These are phyloP conservation scores for Aphaenogaster rudis DNA, from an alignment of 1,140 invertebrate genomes.

Conservation along the genomic window DNA sequence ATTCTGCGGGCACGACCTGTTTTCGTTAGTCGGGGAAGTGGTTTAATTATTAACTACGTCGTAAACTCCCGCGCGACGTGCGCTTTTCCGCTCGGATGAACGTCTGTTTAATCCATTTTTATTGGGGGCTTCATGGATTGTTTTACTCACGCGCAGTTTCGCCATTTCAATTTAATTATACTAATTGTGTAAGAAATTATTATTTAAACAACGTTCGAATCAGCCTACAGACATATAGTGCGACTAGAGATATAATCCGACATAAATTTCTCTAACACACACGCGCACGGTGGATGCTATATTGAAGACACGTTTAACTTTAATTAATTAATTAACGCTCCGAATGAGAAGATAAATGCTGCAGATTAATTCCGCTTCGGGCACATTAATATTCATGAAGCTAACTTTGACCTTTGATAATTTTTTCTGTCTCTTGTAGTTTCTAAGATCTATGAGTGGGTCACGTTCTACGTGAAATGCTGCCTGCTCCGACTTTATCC, in stretches of 20 bases:
- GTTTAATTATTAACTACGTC: conserved; percentile 77
- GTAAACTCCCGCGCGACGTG: conserved; percentile 55
- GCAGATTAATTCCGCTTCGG: conserved; percentile 8
- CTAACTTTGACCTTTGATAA: conserved; percentile 8
- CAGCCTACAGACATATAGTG: not conserved
- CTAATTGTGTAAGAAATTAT: not conserved
- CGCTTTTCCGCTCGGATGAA: conserved; percentile 18
- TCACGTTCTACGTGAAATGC: not conserved
- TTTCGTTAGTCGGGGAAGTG: conserved; percentile 73
- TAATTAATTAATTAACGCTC: conserved; percentile 35
- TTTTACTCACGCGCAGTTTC: not conserved
- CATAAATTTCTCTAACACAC: not conserved
- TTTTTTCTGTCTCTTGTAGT: not conserved
- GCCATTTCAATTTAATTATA: not conserved
- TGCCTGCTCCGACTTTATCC: conserved; percentile 25
- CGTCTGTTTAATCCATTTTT: conserved; percentile 45
- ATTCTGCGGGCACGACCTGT: conserved; percentile 55
- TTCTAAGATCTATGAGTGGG: conserved; percentile 25
- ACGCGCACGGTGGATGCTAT: not conserved
- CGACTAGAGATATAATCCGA: not conserved
- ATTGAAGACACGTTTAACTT: conserved; percentile 23
- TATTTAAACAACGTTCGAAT: conserved; percentile 6
- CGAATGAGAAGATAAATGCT: not conserved
- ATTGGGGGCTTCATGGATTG: not conserved
- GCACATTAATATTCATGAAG: conserved; percentile 27